A percentile compares a stretch with the other conserved stretches of the same genome.
Evolutionary conservation across 2,888 invertebrate genomes (phyloP).

Genomic region (Mesoligia furuncula): DNA sequence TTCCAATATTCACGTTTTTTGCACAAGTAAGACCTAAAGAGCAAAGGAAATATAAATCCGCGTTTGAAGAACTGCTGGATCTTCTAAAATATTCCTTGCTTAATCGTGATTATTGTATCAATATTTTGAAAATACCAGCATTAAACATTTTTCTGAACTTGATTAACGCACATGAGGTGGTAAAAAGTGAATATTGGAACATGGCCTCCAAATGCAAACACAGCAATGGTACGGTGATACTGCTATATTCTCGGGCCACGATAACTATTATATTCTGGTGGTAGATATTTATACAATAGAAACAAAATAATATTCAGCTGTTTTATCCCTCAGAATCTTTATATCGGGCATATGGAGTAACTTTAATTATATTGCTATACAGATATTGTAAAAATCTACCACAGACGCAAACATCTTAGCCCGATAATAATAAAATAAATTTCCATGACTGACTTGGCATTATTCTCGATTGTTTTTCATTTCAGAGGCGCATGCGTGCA

Average conservation of each 20-base stretch:
- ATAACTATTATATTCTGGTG: slow-evolving; percentile 74
- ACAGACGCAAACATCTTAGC: slow-evolving; percentile 72
- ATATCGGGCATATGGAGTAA: neutral
- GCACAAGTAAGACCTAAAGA: slow-evolving; percentile 13
- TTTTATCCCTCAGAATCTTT: slow-evolving; percentile 21
- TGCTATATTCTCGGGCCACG: slow-evolving; percentile 81
- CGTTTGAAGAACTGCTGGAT: neutral
- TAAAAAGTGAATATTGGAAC: slow-evolving; percentile 87
- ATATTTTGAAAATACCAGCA: neutral
- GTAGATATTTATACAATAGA: slow-evolving; percentile 66
- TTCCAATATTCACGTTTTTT: slow-evolving; percentile 70
- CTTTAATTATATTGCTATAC: neutral
- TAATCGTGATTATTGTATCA: neutral
- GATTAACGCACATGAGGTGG: slow-evolving; percentile 26
- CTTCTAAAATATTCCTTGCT: neutral
- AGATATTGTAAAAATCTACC: slow-evolving; percentile 66
- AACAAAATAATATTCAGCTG: neutral
- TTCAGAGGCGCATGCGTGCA: slow-evolving; percentile 91
- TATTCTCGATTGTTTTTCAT: slow-evolving; percentile 89
- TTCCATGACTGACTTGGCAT: slow-evolving; percentile 90
- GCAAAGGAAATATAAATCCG: neutral
- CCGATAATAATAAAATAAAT: slow-evolving; percentile 81
- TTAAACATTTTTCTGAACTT: neutral
- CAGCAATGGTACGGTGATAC: slow-evolving; percentile 84
- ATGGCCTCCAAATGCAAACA: slow-evolving; percentile 69